Evolutionary conservation across 2,797 vertebrate species (phyloP).

Genomic region (Darevskia nairensis): DNA sequence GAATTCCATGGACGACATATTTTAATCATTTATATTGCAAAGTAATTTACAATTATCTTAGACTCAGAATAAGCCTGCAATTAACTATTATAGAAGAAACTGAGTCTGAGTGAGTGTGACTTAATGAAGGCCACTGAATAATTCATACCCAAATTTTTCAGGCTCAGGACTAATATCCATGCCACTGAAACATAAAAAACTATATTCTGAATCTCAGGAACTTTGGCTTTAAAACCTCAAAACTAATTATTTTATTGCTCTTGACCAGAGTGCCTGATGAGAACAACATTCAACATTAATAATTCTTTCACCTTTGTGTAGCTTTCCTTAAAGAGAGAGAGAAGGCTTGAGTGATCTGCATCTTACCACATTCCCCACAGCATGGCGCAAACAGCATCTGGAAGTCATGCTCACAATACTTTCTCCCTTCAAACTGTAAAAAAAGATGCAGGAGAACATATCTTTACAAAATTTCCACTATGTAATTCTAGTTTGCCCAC

Average conservation of each 20-base stretch:
- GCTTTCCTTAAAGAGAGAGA: not conserved
- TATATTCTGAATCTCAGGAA: not conserved
- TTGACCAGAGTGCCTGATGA: not conserved
- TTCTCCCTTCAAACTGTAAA: slow-evolving; percentile 81
- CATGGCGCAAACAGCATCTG: slow-evolving; percentile 84
- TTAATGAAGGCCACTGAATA: not conserved
- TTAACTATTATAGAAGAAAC: not conserved
- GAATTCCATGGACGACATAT: not conserved
- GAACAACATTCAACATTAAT: not conserved
- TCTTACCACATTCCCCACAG: slow-evolving; percentile 81
- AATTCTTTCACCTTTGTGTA: not conserved
- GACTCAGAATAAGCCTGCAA: not conserved
- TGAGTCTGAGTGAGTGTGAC: not conserved
- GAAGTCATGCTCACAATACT: slow-evolving; percentile 84
- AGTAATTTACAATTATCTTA: not conserved
- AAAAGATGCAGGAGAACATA: slow-evolving; percentile 39
- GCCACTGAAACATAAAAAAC: not conserved
- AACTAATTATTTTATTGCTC: not conserved
- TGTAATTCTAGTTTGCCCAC: not conserved
- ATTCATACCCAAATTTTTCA: not conserved
- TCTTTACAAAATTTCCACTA: not conserved
- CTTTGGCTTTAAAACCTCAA: not conserved
- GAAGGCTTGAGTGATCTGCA: not conserved
- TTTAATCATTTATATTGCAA: not conserved
- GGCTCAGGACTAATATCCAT: not conserved